Evolutionary conservation across 2,113 vertebrate species (phyloP).

Genomic region (Thalassarche chlororhynchos): DNA sequence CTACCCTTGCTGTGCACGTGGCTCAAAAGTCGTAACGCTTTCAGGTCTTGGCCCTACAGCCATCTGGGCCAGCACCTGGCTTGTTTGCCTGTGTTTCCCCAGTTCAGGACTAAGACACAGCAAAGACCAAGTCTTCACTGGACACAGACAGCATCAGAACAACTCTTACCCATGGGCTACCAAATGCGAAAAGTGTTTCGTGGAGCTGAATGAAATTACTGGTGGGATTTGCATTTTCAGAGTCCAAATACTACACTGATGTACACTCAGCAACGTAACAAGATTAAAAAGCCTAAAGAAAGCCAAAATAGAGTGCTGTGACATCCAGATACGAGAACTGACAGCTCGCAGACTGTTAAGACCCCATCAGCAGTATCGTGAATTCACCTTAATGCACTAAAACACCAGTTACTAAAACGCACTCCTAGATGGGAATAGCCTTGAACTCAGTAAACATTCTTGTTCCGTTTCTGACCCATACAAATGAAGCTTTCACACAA

Average conservation of each 20-base stretch:
- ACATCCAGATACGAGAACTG: background rate
- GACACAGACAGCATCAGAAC: background rate
- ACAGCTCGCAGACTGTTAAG: background rate
- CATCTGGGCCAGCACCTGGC: background rate
- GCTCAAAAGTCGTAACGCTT: background rate
- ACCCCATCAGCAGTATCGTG: background rate
- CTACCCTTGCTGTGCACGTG: rapidly evolving
- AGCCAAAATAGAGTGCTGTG: background rate
- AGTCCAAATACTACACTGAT: background rate
- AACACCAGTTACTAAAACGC: background rate
- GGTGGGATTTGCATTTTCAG: background rate
- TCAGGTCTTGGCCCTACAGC: background rate
- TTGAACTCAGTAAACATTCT: background rate
- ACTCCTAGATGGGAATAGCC: background rate
- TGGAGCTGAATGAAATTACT: background rate
- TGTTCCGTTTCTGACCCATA: background rate
- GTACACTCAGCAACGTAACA: background rate
- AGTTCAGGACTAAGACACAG: background rate
- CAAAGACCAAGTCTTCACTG: background rate
- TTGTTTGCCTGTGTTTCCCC: background rate
- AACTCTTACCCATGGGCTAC: background rate
- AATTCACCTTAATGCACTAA: background rate
- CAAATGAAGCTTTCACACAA: conserved; percentile 3
- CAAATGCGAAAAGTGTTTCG: background rate
- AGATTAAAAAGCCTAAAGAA: background rate